Percentiles rank a stretch among this genome's conserved stretches.
These are phyloP conservation scores for Cryptocephalus moraei DNA, from an alignment of 2,888 invertebrate species.

Conservation along the genomic window DNA sequence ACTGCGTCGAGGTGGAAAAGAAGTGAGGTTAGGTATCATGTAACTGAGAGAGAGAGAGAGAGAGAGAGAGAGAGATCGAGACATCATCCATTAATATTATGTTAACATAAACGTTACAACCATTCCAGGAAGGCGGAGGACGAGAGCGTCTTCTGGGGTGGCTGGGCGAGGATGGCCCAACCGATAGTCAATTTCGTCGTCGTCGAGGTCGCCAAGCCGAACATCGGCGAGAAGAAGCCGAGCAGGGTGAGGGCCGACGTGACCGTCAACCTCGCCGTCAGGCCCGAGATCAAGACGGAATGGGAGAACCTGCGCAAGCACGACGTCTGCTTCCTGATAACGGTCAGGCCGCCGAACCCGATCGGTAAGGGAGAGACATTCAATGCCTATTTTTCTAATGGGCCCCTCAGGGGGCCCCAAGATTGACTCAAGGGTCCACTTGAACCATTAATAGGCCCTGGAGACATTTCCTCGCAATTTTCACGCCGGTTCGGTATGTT, in stretches of 20 bases:
- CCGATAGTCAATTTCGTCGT: slow-evolving; percentile 87
- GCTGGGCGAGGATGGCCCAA: slow-evolving; percentile 99
- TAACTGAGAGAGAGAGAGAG: too few species aligned
- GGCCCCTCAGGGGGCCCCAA: too few species aligned
- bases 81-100: not conserved
- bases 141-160: slow-evolving; percentile 79
- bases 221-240: slow-evolving; percentile 88
- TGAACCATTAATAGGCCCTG: too few species aligned
- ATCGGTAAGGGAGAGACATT: slow-evolving; percentile 50
- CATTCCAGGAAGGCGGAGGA: slow-evolving; percentile 76
- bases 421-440: too few species aligned
- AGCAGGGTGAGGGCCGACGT: slow-evolving; percentile 94
- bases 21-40: too few species aligned
- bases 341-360: slow-evolving; percentile 73
- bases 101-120: too few species aligned
- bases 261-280: slow-evolving; percentile 81
- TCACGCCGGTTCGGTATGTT: not conserved
- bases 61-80: too few species aligned
- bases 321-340: slow-evolving; percentile 94
- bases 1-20: too few species aligned
- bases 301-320: slow-evolving; percentile 97
- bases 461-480: too few species aligned
- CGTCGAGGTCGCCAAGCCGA: slow-evolving; percentile 88
- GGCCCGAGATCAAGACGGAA: slow-evolving; percentile 85
- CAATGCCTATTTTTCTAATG: too few species aligned